These are phyloP conservation scores for Aricia artaxerxes DNA, from an alignment of 2,888 invertebrate species.

Conservation along the genomic window DNA sequence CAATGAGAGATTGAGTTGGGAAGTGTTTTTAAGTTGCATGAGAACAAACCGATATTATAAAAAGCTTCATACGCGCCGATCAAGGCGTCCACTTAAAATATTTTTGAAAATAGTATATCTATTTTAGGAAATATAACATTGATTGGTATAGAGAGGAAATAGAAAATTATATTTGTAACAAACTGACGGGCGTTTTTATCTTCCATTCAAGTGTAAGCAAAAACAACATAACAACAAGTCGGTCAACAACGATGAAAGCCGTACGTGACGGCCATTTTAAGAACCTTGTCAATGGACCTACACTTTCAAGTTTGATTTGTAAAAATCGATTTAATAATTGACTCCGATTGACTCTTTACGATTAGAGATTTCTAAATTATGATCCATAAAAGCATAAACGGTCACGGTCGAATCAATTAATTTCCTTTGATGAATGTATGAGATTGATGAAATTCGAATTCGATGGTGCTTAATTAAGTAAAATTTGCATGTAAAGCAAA, in stretches of 20 bases:
- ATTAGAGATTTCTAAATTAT: constrained; percentile 17
- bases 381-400: constrained; percentile 13
- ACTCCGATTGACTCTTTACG: constrained; percentile 21
- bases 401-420: constrained; percentile 10
- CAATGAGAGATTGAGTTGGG: neutral
- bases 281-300: constrained; percentile 46
- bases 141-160: neutral
- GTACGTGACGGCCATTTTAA: constrained; percentile 55
- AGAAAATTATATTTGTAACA: neutral
- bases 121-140: neutral
- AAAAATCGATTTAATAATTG: constrained; percentile 27
- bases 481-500: constrained; percentile 5
- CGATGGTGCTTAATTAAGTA: neutral
- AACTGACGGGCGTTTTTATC: neutral
- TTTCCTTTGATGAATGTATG: constrained; percentile 1
- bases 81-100: neutral
- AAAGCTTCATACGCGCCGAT: constrained; percentile 18
- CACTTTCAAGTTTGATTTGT: constrained; percentile 38
- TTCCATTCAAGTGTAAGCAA: constrained; percentile 29
- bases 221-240: constrained; percentile 42
- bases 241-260: constrained; percentile 58
- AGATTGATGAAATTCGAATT: neutral
- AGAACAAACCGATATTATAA: neutral
- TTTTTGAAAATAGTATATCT: neutral
- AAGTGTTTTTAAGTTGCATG: neutral